Evolutionary conservation across 23 tunicate genomes (phyloP).

Genomic region (Ascidia mentula): DNA sequence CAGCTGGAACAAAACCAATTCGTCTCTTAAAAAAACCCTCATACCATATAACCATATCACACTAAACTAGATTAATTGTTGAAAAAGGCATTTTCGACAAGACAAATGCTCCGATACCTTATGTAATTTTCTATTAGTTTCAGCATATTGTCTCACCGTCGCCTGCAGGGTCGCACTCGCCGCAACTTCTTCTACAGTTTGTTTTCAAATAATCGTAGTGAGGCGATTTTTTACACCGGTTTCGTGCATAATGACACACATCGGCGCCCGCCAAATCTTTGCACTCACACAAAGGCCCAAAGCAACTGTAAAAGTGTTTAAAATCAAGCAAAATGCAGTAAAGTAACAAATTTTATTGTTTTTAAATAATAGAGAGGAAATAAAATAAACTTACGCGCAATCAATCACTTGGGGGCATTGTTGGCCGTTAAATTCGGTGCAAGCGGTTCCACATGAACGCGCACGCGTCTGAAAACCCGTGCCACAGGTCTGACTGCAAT

Average conservation of each 20-base stretch:
- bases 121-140: too few relatives aligned
- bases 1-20: not conserved
- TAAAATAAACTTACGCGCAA: not conserved
- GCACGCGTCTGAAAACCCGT: conserved; percentile 17
- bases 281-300: too few relatives aligned
- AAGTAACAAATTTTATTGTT: not conserved
- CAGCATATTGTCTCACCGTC: too few relatives aligned
- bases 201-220: not conserved
- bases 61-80: too few relatives aligned
- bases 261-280: not conserved
- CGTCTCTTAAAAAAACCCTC: too few relatives aligned
- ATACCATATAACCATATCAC: too few relatives aligned
- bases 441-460: not conserved
- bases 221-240: too few relatives aligned
- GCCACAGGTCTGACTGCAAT: conserved; percentile 17
- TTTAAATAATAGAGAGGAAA: too few relatives aligned
- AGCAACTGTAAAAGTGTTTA: not conserved
- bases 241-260: not conserved
- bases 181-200: not conserved
- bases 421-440: not conserved
- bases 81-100: too few relatives aligned
- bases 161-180: not conserved
- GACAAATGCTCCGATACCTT: too few relatives aligned
- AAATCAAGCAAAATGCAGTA: not conserved
- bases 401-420: not conserved